Conservation (phyloP, 2,888 invertebrate genomes). For the Beris morrisii region DNA sequence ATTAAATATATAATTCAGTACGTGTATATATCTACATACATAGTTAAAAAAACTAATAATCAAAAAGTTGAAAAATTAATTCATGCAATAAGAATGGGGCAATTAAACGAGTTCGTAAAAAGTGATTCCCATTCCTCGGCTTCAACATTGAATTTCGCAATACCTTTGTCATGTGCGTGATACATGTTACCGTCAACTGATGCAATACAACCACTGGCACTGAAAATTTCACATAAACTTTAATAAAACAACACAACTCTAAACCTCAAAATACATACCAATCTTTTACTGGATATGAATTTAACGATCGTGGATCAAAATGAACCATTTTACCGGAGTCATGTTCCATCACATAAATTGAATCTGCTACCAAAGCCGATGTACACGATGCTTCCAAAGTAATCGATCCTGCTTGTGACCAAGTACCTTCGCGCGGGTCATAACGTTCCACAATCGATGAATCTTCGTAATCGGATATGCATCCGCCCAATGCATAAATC, state of each 20-base stretch:
- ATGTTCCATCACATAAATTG: background rate
- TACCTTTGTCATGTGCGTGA: background rate
- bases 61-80: no score
- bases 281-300: background rate
- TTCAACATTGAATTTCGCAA: background rate
- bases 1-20: no score
- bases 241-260: background rate
- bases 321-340: background rate
- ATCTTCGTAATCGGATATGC: background rate
- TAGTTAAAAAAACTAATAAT: no score
- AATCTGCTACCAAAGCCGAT: background rate
- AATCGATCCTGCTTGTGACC: background rate
- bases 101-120: background rate
- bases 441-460: background rate
- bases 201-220: background rate
- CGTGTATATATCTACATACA: no score
- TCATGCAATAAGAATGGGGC: constrained; percentile 1
- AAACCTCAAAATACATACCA: background rate
- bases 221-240: background rate
- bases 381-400: background rate
- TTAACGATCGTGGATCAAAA: background rate
- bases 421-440: constrained; percentile 3
- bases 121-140: background rate
- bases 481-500: background rate
- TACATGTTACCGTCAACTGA: background rate